A percentile compares a stretch with the other conserved stretches of the same genome.
Conservation (phyloP, 37 sponge, comb jelly and placozoan genomes). For the Diacarnus erythraeanus region DNA sequence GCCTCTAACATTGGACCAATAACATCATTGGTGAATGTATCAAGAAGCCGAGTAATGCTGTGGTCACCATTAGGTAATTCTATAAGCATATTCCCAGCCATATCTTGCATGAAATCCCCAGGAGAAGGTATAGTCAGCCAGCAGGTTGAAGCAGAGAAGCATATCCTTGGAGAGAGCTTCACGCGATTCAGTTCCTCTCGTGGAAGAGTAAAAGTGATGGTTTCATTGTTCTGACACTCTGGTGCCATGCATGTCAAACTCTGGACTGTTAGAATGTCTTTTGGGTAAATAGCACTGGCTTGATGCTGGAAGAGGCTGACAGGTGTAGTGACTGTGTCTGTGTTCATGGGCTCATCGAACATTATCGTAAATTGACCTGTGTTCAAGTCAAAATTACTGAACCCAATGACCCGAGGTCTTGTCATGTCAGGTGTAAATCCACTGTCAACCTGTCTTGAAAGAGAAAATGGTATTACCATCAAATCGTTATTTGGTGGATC, state of each 20-base stretch:
- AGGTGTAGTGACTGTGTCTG: constrained; percentile 15
- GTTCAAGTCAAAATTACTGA: constrained; percentile 67
- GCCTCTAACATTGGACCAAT: constrained; percentile 56
- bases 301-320: constrained; percentile 69
- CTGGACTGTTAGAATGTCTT: constrained; percentile 27
- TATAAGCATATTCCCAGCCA: constrained; percentile 64
- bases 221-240: constrained; percentile 43
- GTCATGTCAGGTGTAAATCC: constrained; percentile 41
- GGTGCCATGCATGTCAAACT: constrained; percentile 23
- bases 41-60: constrained; percentile 10
- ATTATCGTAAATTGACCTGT: constrained; percentile 52
- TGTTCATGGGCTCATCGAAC: constrained; percentile 75
- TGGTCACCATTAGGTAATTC: constrained; percentile 48
- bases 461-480: neutral
- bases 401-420: constrained; percentile 59
- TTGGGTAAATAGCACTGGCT: neutral
- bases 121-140: constrained; percentile 71
- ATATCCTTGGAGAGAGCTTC: constrained; percentile 61
- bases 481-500: constrained; percentile 3
- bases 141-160: constrained; percentile 71
- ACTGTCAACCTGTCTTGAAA: neutral
- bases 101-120: constrained; percentile 65
- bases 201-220: constrained; percentile 55
- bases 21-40: constrained; percentile 64
- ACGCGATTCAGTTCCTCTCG: constrained; percentile 61